Percentiles rank a stretch among this genome's conserved stretches.
Conservation (phyloP, 2,113 vertebrate species). For the Drymodes brunneopygia region DNA sequence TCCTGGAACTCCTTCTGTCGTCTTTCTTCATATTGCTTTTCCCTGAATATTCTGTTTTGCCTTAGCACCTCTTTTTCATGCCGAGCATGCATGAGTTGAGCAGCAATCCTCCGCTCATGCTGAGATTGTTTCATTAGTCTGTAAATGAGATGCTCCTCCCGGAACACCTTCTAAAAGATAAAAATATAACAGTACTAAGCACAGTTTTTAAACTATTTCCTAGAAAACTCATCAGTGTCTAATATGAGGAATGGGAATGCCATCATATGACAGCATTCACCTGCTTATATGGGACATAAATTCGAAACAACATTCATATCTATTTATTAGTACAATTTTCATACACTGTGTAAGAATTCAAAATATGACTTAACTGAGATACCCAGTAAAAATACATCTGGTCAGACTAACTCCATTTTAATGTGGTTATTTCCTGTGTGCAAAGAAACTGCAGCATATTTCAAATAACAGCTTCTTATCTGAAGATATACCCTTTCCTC, state of each 20-base stretch:
- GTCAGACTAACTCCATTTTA: not conserved
- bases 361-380: not conserved
- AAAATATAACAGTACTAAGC: not conserved
- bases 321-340: not conserved
- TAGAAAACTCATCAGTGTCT: not conserved
- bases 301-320: not conserved
- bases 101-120: slow-evolving; percentile 83
- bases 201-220: not conserved
- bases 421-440: not conserved
- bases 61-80: slow-evolving; percentile 86
- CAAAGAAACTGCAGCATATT: not conserved
- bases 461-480: not conserved
- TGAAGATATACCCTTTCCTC: not conserved
- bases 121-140: slow-evolving; percentile 87
- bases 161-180: slow-evolving; percentile 74
- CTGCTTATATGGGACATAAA: not conserved
- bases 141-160: slow-evolving; percentile 84
- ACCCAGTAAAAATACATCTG: not conserved
- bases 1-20: slow-evolving; percentile 84
- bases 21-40: slow-evolving; percentile 86
- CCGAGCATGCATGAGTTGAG: slow-evolving; percentile 87
- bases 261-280: not conserved
- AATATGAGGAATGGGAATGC: not conserved
- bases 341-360: not conserved
- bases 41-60: slow-evolving; percentile 86